Evolutionary conservation across 2,113 vertebrate genomes (phyloP).

Genomic region (Pristiophorus japonicus): DNA sequence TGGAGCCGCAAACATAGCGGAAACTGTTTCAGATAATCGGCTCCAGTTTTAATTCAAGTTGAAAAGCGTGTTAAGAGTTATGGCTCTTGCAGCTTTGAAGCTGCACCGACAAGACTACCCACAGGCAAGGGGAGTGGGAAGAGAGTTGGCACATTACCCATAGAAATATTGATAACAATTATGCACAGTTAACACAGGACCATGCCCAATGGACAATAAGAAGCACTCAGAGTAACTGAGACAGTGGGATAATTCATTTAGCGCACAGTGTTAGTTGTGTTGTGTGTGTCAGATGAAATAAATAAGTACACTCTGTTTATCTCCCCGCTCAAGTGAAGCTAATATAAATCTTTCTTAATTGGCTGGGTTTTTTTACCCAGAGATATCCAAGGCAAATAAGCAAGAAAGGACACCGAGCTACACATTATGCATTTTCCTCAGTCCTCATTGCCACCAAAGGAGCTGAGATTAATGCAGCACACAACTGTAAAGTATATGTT

Average conservation of each 20-base stretch:
- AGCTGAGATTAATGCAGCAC: slow-evolving; percentile 24
- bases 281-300: neutral
- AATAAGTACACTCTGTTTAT: slow-evolving; percentile 12
- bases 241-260: slow-evolving; percentile 33
- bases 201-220: neutral
- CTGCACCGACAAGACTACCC: neutral
- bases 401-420: neutral
- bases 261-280: slow-evolving; percentile 24
- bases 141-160: neutral
- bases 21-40: neutral
- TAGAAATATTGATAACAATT: slow-evolving; percentile 29
- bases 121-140: neutral
- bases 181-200: slow-evolving; percentile 13
- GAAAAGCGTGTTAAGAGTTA: slow-evolving; percentile 31
- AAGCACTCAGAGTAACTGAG: slow-evolving; percentile 29
- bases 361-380: neutral
- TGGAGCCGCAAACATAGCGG: neutral
- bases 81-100: slow-evolving; percentile 12
- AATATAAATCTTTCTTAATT: slow-evolving; percentile 20
- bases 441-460: slow-evolving; percentile 6
- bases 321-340: neutral
- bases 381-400: slow-evolving; percentile 26
- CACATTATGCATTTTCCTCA: neutral
- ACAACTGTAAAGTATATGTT: slow-evolving; percentile 35
- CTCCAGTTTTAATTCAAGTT: slow-evolving; percentile 13